Evolutionary conservation across 2,797 vertebrate species (phyloP).

Genomic region (Oryzias dopingdopingensis): DNA sequence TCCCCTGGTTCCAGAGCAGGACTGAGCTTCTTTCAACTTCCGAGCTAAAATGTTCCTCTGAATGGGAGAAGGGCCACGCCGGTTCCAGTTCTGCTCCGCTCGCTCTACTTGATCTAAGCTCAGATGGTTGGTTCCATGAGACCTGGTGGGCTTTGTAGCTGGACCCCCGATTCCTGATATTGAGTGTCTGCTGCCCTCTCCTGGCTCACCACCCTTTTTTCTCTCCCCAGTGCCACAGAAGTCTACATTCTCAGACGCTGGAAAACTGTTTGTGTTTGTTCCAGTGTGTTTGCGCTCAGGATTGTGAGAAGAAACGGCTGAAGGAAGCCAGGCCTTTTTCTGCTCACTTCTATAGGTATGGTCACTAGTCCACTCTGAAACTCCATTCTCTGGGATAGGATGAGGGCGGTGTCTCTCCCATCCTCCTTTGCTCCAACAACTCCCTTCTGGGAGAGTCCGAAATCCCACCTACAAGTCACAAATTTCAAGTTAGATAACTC

Average conservation of each 20-base stretch:
- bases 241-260: conserved; percentile 57
- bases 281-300: conserved; percentile 58
- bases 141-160: not conserved
- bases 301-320: conserved; percentile 33
- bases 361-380: conserved; percentile 61
- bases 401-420: conserved; percentile 76
- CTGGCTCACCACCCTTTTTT: conserved; percentile 20
- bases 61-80: conserved; percentile 86
- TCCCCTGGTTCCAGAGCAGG: conserved; percentile 60
- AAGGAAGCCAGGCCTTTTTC: conserved; percentile 59
- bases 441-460: conserved; percentile 83
- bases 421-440: conserved; percentile 73
- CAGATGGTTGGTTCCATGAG: conserved; percentile 24
- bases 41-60: conserved; percentile 81
- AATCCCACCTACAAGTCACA: conserved; percentile 72
- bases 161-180: conserved; percentile 66
- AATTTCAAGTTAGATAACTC: not conserved
- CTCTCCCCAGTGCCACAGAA: conserved; percentile 38
- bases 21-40: conserved; percentile 80
- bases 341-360: conserved; percentile 64
- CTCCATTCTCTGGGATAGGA: conserved; percentile 74
- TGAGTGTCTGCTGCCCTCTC: conserved; percentile 14
- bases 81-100: conserved; percentile 81
- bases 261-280: conserved; percentile 53
- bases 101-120: conserved; percentile 69